phyloP scores from a whole-genome alignment of 2,113 vertebrate species.

The Urocolius indicus region DNA sequence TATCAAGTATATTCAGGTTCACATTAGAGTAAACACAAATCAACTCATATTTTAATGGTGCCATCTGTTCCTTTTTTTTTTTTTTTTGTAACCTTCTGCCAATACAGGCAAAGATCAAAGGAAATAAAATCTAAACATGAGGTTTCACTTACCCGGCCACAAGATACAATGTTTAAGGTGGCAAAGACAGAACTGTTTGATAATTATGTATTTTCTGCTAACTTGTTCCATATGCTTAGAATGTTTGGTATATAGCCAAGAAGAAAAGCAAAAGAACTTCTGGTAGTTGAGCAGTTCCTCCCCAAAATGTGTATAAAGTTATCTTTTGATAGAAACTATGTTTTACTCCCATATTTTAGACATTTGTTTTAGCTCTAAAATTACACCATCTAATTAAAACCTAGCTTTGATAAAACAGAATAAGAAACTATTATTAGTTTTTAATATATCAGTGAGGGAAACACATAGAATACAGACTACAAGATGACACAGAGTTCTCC shows the following conservation, averaged over 20 bases:
- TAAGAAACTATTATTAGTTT: not conserved
- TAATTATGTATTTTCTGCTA: conserved; percentile 54
- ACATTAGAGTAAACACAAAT: conserved; percentile 51
- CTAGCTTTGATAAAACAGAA: conserved; percentile 2
- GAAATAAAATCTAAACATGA: conserved; percentile 41
- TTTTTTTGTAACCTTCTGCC: conserved; percentile 39
- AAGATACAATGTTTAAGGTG: conserved; percentile 60
- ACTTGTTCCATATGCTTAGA: conserved; percentile 53
- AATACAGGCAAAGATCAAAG: conserved; percentile 27
- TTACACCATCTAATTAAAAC: not conserved
- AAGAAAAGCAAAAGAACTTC: conserved; percentile 24
- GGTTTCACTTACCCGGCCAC: conserved; percentile 57
- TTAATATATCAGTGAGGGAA: not conserved
- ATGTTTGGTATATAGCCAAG: conserved; percentile 14
- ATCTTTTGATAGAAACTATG: not conserved
- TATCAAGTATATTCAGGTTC: conserved; percentile 27
- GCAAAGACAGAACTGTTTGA: conserved; percentile 58
- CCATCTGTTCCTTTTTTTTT: not conserved
- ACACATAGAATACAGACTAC: not conserved
- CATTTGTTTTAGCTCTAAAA: not conserved
- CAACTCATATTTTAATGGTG: conserved; percentile 41
- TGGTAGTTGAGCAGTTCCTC: not conserved
- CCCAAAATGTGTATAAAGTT: not conserved
- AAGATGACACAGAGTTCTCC: not conserved
- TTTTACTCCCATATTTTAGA: not conserved